Conservation (phyloP, 2,888 invertebrate species). For the Drosophila antonietae region DNA sequence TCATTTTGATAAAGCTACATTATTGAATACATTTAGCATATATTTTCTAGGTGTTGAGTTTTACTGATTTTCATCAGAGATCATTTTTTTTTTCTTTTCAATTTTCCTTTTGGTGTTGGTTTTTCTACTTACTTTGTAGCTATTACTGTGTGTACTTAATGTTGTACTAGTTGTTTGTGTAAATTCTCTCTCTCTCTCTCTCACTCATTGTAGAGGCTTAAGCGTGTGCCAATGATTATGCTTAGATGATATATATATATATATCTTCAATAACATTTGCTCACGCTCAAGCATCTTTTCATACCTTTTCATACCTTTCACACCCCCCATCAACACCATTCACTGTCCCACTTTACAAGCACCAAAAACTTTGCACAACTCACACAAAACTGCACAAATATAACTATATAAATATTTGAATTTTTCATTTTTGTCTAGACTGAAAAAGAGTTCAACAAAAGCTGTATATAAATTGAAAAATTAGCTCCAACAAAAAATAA, state of each 20-base stretch:
- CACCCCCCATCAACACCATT: background rate
- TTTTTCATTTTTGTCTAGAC: constrained; percentile 10
- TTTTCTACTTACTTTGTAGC: constrained; percentile 27
- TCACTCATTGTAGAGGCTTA: constrained; percentile 1
- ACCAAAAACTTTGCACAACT: constrained; percentile 40
- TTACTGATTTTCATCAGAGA: constrained; percentile 7
- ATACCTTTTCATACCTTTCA: background rate
- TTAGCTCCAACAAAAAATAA: background rate
- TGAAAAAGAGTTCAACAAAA: background rate
- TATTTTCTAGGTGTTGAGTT: constrained; percentile 44
- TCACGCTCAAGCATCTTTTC: constrained; percentile 11
- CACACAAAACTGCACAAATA: constrained; percentile 48
- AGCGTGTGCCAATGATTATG: constrained; percentile 5
- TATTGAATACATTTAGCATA: constrained; percentile 12
- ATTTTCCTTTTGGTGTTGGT: constrained; percentile 39
- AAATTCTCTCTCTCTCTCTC: background rate
- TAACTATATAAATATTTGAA: background rate
- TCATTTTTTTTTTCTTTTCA: constrained; percentile 1
- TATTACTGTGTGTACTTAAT: constrained; percentile 48
- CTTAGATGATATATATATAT: background rate
- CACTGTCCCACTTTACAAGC: constrained; percentile 10
- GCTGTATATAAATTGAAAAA: constrained; percentile 20
- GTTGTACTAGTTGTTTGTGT: constrained; percentile 39
- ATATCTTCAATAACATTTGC: background rate
- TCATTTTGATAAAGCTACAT: constrained; percentile 42